Evolutionary conservation across 2,888 invertebrate genomes (phyloP).

Genomic region (Cosmopolites sordidus): DNA sequence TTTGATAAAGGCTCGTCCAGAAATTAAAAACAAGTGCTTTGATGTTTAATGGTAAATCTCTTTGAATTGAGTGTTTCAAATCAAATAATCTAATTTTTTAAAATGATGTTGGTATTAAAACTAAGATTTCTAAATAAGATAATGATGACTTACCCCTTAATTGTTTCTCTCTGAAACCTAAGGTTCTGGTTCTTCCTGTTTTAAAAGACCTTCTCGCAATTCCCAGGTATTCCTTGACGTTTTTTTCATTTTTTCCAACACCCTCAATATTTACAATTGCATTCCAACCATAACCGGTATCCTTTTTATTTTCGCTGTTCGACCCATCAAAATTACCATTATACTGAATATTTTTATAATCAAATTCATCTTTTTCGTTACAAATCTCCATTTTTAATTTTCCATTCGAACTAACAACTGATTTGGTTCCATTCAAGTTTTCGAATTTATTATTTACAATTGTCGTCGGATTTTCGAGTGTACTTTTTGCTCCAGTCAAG

Average conservation of each 20-base stretch:
- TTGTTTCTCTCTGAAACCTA: constrained; percentile 79
- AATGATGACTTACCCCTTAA: constrained; percentile 55
- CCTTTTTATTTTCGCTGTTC: not conserved
- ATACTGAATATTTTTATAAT: too few relatives aligned
- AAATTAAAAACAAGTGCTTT: too few relatives aligned
- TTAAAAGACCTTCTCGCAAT: constrained; percentile 70
- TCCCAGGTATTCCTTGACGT: constrained; percentile 48
- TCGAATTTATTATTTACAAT: constrained; percentile 19
- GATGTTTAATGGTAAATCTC: too few relatives aligned
- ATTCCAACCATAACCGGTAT: not conserved
- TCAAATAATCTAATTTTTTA: too few relatives aligned
- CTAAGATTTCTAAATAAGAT: too few relatives aligned
- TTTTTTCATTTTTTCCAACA: constrained; percentile 1
- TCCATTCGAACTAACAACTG: not conserved
- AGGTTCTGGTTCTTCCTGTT: constrained; percentile 72
- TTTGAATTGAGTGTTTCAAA: too few relatives aligned
- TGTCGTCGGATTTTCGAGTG: not conserved
- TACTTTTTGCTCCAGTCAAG: not conserved
- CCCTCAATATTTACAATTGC: constrained; percentile 7
- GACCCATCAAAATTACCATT: not conserved
- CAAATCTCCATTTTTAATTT: not conserved
- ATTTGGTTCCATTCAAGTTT: not conserved
- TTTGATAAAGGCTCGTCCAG: too few relatives aligned
- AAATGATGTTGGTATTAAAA: too few relatives aligned
- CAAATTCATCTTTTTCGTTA: too few relatives aligned